These are phyloP conservation scores for Phallusia fumigata DNA, from an alignment of 23 tunicate species.

Conservation along the genomic window DNA sequence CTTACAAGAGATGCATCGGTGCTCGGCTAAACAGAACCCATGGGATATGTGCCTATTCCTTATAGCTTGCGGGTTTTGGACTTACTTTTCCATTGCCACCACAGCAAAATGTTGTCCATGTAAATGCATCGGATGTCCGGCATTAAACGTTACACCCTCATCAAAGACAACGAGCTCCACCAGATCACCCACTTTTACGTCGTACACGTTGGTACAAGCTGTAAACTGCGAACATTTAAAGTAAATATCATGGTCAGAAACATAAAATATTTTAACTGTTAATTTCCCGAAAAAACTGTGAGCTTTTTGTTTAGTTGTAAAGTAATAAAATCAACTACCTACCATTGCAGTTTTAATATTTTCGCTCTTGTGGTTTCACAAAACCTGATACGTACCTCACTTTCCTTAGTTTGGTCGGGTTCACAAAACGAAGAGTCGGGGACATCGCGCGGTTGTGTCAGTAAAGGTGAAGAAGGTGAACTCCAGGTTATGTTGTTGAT, in stretches of 20 bases:
- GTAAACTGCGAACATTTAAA: slow-evolving; percentile 5
- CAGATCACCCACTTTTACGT: slow-evolving; percentile 32
- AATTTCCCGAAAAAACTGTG: no score
- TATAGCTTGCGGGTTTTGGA: no score
- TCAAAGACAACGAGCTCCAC: slow-evolving; percentile 88
- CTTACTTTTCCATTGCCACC: slow-evolving; percentile 90
- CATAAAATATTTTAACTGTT: no score
- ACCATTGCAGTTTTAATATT: no score
- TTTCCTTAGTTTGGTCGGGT: not conserved
- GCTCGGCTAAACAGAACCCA: no score
- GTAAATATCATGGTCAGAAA: no score
- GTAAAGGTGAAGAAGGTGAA: slow-evolving; percentile 54
- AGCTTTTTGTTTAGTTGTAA: no score
- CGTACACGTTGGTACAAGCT: slow-evolving; percentile 37
- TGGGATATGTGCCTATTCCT: no score
- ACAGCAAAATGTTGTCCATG: slow-evolving; percentile 93
- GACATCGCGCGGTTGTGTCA: slow-evolving; percentile 54
- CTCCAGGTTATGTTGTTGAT: slow-evolving; percentile 64
- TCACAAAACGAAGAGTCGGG: slow-evolving; percentile 30
- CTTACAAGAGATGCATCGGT: no score
- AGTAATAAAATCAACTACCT: no score
- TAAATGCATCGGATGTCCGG: slow-evolving; percentile 97
- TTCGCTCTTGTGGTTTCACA: no score
- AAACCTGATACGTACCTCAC: not conserved
- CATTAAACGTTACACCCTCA: slow-evolving; percentile 78